phyloP scores from a whole-genome alignment of 2,797 vertebrate genomes.

The Pantherophis vulpinus region DNA sequence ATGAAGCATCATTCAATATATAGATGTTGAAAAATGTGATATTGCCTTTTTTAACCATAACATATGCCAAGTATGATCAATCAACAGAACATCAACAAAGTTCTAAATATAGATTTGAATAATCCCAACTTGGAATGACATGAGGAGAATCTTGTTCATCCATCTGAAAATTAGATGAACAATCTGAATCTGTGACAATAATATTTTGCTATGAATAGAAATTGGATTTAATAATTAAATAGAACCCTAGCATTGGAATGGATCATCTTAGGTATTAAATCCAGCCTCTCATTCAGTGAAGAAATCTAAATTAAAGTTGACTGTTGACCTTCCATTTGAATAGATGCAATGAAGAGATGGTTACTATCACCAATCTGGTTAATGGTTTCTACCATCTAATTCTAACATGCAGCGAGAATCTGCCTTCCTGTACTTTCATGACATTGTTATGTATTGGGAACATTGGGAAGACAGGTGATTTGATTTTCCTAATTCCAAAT shows the following conservation, averaged over 20 bases:
- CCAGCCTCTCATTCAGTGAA: background rate
- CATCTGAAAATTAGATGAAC: conserved; percentile 6
- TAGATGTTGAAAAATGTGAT: background rate
- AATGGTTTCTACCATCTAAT: background rate
- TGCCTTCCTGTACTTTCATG: background rate
- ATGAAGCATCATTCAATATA: background rate
- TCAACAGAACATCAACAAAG: background rate
- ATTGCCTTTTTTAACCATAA: background rate
- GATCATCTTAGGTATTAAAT: background rate
- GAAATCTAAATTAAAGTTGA: background rate
- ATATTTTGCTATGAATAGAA: background rate
- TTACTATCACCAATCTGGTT: background rate
- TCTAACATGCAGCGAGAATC: background rate
- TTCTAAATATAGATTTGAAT: conserved; percentile 12
- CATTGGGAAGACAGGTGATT: background rate
- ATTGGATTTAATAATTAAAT: background rate
- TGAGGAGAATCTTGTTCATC: background rate
- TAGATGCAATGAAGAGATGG: background rate
- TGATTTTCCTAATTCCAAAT: background rate
- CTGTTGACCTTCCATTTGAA: background rate
- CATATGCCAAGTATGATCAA: background rate
- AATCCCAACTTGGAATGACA: background rate
- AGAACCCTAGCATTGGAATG: background rate
- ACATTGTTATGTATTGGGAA: background rate
- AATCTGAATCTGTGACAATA: background rate